Evolutionary conservation across 2,113 vertebrate species (phyloP).

Genomic region (Phycodurus eques): DNA sequence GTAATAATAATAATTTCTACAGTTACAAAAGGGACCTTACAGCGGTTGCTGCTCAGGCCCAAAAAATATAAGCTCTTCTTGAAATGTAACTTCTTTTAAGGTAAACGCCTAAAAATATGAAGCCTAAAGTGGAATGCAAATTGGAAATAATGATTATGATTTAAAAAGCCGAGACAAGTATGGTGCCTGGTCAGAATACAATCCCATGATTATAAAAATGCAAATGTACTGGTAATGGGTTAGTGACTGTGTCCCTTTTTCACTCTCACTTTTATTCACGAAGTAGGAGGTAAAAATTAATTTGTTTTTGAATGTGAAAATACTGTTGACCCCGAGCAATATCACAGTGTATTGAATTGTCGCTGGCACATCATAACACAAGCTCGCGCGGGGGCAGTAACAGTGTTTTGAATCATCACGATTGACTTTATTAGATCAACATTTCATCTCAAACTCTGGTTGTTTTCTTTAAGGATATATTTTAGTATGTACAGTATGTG

Average conservation of each 20-base stretch:
- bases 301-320: constrained; percentile 52
- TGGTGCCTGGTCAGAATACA: background rate
- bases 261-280: constrained; percentile 20
- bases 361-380: constrained; percentile 41
- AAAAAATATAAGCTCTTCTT: background rate
- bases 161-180: background rate
- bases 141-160: constrained; percentile 2
- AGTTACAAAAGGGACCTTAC: too few species aligned
- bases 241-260: constrained; percentile 6
- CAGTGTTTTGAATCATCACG: constrained; percentile 46
- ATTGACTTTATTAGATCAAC: constrained; percentile 30
- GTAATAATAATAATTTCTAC: too few species aligned
- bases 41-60: too few species aligned
- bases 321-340: constrained; percentile 44
- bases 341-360: constrained; percentile 24
- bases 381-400: constrained; percentile 32
- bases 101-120: background rate
- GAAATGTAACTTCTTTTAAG: background rate
- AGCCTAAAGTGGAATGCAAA: background rate
- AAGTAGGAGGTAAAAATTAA: constrained; percentile 31
- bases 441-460: constrained; percentile 36
- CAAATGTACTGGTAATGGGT: constrained; percentile 7
- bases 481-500: background rate
- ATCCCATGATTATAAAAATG: background rate
- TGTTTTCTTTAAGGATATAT: constrained; percentile 10